These are phyloP conservation scores for Pollachius pollachius DNA, from an alignment of 2,113 vertebrate genomes.

Conservation along the genomic window DNA sequence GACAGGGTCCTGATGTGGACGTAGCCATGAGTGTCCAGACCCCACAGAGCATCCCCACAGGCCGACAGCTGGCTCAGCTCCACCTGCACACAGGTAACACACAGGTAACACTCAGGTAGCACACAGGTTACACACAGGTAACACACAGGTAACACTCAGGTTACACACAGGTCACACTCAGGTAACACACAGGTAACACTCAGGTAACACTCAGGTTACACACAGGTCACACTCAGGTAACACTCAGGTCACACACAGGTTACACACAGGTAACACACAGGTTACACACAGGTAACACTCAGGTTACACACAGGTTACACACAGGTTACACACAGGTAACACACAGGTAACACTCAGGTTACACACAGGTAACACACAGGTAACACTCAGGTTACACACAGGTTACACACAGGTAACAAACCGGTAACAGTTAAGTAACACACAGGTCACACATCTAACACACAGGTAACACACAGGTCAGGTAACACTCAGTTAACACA, in stretches of 20 bases:
- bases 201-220: too few species aligned
- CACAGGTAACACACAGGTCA: not conserved
- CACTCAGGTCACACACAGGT: not conserved
- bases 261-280: too few species aligned
- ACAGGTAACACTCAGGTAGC: not conserved
- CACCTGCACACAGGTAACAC: slow-evolving; percentile 40
- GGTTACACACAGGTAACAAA: not conserved
- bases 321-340: too few species aligned
- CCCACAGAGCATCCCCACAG: slow-evolving; percentile 92
- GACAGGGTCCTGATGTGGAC: slow-evolving; percentile 89
- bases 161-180: not conserved
- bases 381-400: not conserved
- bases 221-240: too few species aligned
- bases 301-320: too few species aligned
- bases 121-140: not conserved
- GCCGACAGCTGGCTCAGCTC: slow-evolving; percentile 87
- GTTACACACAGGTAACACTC: too few species aligned
- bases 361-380: not conserved
- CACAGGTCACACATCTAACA: not conserved
- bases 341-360: not conserved
- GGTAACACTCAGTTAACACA: too few species aligned
- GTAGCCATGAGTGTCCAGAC: slow-evolving; percentile 81
- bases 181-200: not conserved
- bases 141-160: not conserved
- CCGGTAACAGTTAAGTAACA: not conserved